phyloP scores from a whole-genome alignment of 2,113 vertebrate species.

The Proterorhinus semilunaris region DNA sequence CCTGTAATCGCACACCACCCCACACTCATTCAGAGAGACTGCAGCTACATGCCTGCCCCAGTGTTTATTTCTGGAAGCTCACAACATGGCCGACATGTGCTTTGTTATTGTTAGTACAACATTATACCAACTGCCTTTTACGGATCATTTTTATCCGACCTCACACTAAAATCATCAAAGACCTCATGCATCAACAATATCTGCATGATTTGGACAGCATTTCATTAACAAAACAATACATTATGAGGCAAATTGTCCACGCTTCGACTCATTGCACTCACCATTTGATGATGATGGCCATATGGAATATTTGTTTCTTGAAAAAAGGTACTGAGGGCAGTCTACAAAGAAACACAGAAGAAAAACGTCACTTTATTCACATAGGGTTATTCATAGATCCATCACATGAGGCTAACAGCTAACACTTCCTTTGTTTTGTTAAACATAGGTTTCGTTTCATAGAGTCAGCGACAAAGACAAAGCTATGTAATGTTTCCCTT shows the following conservation, averaged over 20 bases:
- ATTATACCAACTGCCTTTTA: constrained; percentile 51
- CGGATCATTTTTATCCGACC: constrained; percentile 20
- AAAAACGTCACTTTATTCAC: constrained; percentile 1
- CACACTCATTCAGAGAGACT: constrained; percentile 23
- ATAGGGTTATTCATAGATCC: not conserved
- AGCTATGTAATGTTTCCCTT: not conserved
- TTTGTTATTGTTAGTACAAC: constrained; percentile 79
- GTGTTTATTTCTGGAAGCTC: constrained; percentile 82
- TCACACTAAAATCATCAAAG: constrained; percentile 14
- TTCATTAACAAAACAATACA: constrained; percentile 3
- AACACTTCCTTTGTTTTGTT: not conserved
- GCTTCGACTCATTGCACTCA: constrained; percentile 77
- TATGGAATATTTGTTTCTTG: constrained; percentile 98
- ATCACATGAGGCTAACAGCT: not conserved
- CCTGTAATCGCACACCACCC: not conserved
- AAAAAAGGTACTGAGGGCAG: constrained; percentile 98
- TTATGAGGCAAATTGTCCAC: not conserved
- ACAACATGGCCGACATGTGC: constrained; percentile 84
- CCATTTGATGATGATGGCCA: constrained; percentile 98
- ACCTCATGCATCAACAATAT: constrained; percentile 3
- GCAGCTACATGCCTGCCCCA: constrained; percentile 65
- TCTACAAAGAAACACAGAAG: constrained; percentile 73
- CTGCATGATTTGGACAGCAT: not conserved
- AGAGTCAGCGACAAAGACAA: not conserved
- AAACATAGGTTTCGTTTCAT: constrained; percentile 22